Evolutionary conservation across 2,888 invertebrate species (phyloP).

Genomic region (Trichacis sp.): DNA sequence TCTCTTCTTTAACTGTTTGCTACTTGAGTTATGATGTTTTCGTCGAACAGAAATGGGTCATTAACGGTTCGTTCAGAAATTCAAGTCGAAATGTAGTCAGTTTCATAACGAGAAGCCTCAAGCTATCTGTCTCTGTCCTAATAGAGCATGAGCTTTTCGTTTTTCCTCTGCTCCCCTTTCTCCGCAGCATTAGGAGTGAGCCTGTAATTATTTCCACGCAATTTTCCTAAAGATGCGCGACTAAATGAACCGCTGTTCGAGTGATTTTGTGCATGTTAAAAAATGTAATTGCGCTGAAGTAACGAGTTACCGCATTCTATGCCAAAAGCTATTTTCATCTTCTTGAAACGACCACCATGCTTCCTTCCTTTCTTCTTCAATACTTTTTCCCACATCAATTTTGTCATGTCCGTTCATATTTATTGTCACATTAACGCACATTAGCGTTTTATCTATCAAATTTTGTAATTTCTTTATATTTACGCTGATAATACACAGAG

Average conservation of each 20-base stretch:
- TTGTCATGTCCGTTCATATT: too few species aligned
- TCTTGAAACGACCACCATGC: constrained; percentile 14
- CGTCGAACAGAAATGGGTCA: constrained; percentile 15
- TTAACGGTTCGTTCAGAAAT: constrained; percentile 17
- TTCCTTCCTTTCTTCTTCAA: constrained; percentile 11
- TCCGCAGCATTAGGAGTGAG: constrained; percentile 36
- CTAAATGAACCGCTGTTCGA: constrained; percentile 12
- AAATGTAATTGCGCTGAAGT: constrained; percentile 43
- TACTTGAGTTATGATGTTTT: neutral
- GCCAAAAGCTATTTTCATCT: constrained; percentile 16
- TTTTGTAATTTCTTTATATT: too few species aligned
- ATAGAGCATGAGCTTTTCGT: constrained; percentile 23
- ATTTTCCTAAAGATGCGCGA: constrained; percentile 45
- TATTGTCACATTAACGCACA: too few species aligned
- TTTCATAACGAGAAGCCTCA: constrained; percentile 27
- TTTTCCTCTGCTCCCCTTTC: constrained; percentile 11
- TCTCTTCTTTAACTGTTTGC: too few species aligned
- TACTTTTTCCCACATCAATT: too few species aligned
- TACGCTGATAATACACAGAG: too few species aligned
- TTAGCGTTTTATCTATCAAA: too few species aligned
- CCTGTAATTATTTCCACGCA: constrained; percentile 53
- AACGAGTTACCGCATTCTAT: constrained; percentile 36
- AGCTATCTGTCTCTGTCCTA: constrained; percentile 32
- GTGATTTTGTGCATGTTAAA: constrained; percentile 39
- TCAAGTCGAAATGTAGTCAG: constrained; percentile 19